Base-by-base conservation (phyloP, 2,888 invertebrate genomes). In the Rotaria magnacalcarata region DNA sequence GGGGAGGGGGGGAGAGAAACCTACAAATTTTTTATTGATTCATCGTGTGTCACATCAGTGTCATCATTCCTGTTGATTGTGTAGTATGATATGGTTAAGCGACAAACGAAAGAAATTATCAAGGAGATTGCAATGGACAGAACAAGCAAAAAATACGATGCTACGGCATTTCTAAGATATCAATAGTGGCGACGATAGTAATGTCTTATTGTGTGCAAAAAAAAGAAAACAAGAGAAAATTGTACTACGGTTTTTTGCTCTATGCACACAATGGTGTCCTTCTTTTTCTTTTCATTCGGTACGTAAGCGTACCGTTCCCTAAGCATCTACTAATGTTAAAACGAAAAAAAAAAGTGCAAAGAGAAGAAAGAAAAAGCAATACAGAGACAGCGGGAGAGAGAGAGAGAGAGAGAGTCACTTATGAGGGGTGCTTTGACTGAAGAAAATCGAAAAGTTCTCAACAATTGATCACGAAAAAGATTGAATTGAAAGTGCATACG, bases 401-500 rank as follows among this genome's bases (percentile, higher is more conserved):
- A 67, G 6, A 67, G 67, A 67, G 34, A 41, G 67, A 67, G 67
- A 34, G 34, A 67, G 34, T 52, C 14, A 67, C 7, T 19, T 11
- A 41, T 67, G 34, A 34, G 67, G 67, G 2, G 16, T 67, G 7
- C 34, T 67, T 19, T 16, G 19, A 67, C 6, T 27, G 67, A 19
- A 67, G 7, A 67, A 67, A 67, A 67, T 34, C 67, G 67, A 67
- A 67, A 67, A 67, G 34, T 67, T 67, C 67, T 67, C 67, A 4
- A 67, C 34, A 19, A 67, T 6, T 19, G 67, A 67, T 67, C 34
- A 41, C 67, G 19, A 41, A 67, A 19, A 34, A 41, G 7, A 16
- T 0, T 19, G 27, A 6, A 4, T 67, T 67, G 34, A 27, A 67
- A 34, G 34, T 8, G 19, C 67, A 41, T 34, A 41, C 34, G 67